Base-by-base conservation (phyloP, 2,113 vertebrate genomes). In the Chaetodon auriga region DNA sequence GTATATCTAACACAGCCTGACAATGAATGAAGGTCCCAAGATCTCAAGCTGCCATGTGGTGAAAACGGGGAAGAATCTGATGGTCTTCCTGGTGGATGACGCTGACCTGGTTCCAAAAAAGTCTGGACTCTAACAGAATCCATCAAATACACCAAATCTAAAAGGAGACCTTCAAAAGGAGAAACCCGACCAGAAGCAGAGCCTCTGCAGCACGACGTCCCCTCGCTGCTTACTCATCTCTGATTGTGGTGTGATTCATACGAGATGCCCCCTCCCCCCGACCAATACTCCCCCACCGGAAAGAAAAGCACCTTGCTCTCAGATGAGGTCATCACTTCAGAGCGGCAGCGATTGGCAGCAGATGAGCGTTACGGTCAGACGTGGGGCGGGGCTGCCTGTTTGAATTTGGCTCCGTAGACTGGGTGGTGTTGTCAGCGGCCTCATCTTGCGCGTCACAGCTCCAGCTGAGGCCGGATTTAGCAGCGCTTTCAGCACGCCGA, bases 231-330 rank as follows among this genome's bases (percentile, higher is more conserved):
- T 74, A 83, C 75, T 89, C 69, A 85, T 80, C 68, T 77, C 74
- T 64, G 23, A 72, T 63, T 45, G 55, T 5, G n/a, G 16, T 63
- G 23, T 76, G 83, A 90, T 80, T 91, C 80, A 86, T 75, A 45
- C 65, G 69, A 76, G 53, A 68, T 46, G 13, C 25, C 18, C 18
- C 49, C 49, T 11, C 16, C 43, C 4, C 16, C 45, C 41, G 4
- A 30, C 30, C 2, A 30, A 30, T 5, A 23, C 14, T 16, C 8
- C 14, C 49, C 58, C 58, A 62, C 60, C 60, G 53, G 82, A 86
- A 83, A 78, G 63, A 58, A 13, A 69, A 78, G 61, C 23, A 55
- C 36, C 46, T 30, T 45, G 66, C 66, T 57, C 62, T 81, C 71
- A 68, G 45, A 80, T 55, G 43, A 84, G 25, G 65, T 83, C 68